Evolutionary conservation across 2,797 vertebrate species (phyloP).

Genomic region (Babyrousa celebensis): DNA sequence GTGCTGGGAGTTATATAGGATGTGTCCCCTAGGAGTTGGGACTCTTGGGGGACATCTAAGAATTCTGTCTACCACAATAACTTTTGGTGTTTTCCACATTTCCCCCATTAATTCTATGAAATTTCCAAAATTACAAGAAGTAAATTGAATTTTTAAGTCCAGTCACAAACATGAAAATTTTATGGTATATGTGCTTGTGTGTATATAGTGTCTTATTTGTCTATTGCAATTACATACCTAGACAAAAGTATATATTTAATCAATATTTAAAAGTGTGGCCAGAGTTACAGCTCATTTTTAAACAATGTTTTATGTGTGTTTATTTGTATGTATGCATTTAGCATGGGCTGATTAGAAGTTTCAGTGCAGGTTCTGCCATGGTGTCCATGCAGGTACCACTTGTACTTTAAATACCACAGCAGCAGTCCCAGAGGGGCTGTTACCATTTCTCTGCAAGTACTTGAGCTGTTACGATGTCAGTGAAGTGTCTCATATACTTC

Average conservation of each 20-base stretch:
- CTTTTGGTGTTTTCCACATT: not conserved
- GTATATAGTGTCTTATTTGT: not conserved
- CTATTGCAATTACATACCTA: not conserved
- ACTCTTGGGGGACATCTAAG: not conserved
- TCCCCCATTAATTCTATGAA: not conserved
- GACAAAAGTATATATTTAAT: not conserved
- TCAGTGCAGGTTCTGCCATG: slow-evolving; percentile 59
- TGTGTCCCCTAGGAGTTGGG: not conserved
- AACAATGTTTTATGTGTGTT: not conserved
- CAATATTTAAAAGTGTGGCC: not conserved
- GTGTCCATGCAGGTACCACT: not conserved
- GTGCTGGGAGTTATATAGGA: not conserved
- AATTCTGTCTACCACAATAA: not conserved
- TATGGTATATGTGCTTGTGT: not conserved
- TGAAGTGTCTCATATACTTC: slow-evolving; percentile 84
- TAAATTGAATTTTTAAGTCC: not conserved
- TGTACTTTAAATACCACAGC: not conserved
- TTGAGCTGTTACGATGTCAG: slow-evolving; percentile 81
- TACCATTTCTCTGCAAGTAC: slow-evolving; percentile 51
- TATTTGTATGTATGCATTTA: slow-evolving; percentile 1
- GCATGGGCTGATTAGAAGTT: not conserved
- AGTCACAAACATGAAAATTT: not conserved
- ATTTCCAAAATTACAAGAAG: not conserved
- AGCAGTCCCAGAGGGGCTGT: slow-evolving; percentile 66
- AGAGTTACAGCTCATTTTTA: not conserved